Base-by-base conservation (phyloP, 2,888 invertebrate species). In the Anarsia innoxiella region DNA sequence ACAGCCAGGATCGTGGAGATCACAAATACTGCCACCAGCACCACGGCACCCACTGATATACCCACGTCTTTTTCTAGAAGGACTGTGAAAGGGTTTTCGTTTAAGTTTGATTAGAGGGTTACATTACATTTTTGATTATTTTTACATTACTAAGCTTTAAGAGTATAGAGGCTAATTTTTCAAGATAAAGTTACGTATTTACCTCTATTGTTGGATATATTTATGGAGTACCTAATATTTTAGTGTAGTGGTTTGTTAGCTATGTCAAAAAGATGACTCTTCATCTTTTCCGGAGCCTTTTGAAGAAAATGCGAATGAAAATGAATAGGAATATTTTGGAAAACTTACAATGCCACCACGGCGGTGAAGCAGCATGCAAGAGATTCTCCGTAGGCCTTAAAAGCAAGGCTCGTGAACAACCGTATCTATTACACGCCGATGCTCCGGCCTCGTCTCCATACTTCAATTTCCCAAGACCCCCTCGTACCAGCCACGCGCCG, bases 341-440 rank as follows among this genome's bases (percentile, higher is more conserved):
- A 9, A 14, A 67, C 78, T 68, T 43, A 84, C 84, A 65, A 51
- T 75, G 57, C 72, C 77, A 84, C 83, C 83, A 83, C 0, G 82
- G 79, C 1, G 72, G 70, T 1, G 66, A 57, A 1, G 76, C 78
- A 9, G 71, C 72, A 26, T 66, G 56, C 16, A 84, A 43, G 29
- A 83, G 45, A 10, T 59, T 72, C 13, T 79, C 80, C 0, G 79
- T 72, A 0, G 84, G 84, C 44, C 80, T 49, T 37, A 84, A 43
- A 25, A 83, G 48, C 37, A 80, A 39, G 0, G 79, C 72, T 2
- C 63, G 45, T 0, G 84, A 83, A 43, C 83, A 83, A 0, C 84
- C 84, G 23, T 80, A 84, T 53, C 80, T 55, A 25, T 84, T 84
- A 44, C 84, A 84, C 0, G 83, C 82, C 0, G 77, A 58, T 0